Evolutionary conservation across 2,113 vertebrate species (phyloP).

Genomic region (Megalops atlanticus): DNA sequence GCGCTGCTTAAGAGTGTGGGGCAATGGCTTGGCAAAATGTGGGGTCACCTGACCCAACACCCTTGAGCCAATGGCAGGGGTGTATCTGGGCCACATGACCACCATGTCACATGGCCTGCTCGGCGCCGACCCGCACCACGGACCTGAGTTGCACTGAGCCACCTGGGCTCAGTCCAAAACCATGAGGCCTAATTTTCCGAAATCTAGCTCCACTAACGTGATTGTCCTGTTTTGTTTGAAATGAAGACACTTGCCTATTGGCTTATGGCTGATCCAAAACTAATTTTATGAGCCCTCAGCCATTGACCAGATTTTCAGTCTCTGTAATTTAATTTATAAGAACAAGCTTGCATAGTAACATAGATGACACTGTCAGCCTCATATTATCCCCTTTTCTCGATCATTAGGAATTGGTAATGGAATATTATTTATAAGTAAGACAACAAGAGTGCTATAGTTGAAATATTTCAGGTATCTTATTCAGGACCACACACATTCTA

Average conservation of each 20-base stretch:
- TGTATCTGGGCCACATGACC: slow-evolving; percentile 39
- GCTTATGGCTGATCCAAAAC: background rate
- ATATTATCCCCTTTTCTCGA: too few species aligned
- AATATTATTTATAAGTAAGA: too few species aligned
- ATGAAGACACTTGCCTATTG: background rate
- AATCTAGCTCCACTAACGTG: background rate
- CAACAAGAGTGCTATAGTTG: too few species aligned
- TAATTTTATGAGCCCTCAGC: background rate
- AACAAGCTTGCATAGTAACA: too few species aligned
- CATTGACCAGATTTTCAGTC: background rate
- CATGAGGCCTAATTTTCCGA: background rate
- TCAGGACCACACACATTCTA: too few species aligned
- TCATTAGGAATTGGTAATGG: too few species aligned
- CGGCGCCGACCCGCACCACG: slow-evolving; percentile 60
- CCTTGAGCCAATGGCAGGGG: slow-evolving; percentile 67
- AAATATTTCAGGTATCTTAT: too few species aligned
- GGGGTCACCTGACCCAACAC: slow-evolving; percentile 62
- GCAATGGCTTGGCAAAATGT: slow-evolving; percentile 59
- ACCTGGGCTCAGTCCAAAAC: slow-evolving; percentile 46
- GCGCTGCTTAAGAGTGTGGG: slow-evolving; percentile 65
- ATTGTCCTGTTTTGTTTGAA: background rate
- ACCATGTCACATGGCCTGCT: slow-evolving; percentile 57
- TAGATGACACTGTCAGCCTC: too few species aligned
- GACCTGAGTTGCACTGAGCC: too few species aligned
- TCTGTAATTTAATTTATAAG: too few species aligned